phyloP scores from a whole-genome alignment of 2,113 vertebrate species.

The Sminthopsis crassicaudata region DNA sequence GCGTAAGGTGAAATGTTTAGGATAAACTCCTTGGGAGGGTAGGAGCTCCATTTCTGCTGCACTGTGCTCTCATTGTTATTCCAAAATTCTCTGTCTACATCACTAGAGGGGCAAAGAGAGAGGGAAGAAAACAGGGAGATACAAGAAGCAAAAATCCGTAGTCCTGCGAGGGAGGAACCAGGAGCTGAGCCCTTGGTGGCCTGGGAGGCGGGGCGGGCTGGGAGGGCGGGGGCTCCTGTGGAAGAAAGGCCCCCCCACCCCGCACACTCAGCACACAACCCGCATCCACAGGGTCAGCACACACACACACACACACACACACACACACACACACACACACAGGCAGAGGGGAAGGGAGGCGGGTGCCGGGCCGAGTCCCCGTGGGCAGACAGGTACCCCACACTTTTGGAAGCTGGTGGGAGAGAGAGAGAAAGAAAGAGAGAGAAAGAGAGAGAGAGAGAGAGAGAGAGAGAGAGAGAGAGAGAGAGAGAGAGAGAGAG shows the following conservation, averaged over 20 bases:
- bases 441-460: not conserved
- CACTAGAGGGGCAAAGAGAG: conserved; percentile 91
- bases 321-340: not conserved
- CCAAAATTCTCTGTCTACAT: conserved; percentile 99
- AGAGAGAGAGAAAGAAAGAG: conserved; percentile 74
- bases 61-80: conserved; percentile 99
- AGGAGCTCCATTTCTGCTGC: conserved; percentile 99
- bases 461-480: not conserved
- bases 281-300: not conserved
- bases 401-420: conserved; percentile 75
- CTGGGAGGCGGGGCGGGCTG: conserved; percentile 10
- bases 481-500: no score
- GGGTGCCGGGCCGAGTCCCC: conserved; percentile 55
- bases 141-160: conserved; percentile 85
- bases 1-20: conserved; percentile 99
- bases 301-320: not conserved
- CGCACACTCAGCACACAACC: not conserved
- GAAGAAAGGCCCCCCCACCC: conserved; percentile 39
- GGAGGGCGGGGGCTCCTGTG: conserved; percentile 51
- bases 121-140: conserved; percentile 88
- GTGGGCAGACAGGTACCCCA: conserved; percentile 40
- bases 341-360: not conserved
- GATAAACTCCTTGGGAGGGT: conserved; percentile 99
- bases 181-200: conserved; percentile 50
- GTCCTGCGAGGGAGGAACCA: conserved; percentile 75